Evolutionary conservation across 2,113 vertebrate species (phyloP).

Genomic region (Nicator chloris): DNA sequence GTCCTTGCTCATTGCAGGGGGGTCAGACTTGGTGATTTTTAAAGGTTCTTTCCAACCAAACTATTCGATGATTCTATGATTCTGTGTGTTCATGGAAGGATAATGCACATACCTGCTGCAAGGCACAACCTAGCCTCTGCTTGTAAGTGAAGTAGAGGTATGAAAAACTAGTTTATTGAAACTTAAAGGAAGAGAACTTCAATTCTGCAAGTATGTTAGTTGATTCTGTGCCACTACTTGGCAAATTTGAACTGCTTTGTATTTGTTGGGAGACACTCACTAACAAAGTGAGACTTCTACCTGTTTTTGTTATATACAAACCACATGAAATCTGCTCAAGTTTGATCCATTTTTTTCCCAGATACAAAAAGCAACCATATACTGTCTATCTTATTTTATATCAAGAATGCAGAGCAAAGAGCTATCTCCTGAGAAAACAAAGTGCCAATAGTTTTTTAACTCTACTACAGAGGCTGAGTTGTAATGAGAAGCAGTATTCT

Average conservation of each 20-base stretch:
- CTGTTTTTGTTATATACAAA: background rate
- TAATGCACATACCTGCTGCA: background rate
- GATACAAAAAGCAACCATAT: background rate
- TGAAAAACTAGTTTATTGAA: background rate
- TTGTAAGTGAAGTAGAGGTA: background rate
- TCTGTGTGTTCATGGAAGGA: background rate
- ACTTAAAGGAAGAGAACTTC: background rate
- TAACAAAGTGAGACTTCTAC: background rate
- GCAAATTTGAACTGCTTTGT: background rate
- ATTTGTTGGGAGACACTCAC: background rate
- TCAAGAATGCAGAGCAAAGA: background rate
- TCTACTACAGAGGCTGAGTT: background rate
- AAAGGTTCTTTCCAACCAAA: background rate
- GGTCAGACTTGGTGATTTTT: background rate
- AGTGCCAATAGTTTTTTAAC: background rate
- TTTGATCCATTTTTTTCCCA: background rate
- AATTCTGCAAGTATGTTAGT: background rate
- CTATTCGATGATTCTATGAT: background rate
- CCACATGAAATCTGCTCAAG: background rate
- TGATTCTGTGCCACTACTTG: background rate
- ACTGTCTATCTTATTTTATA: background rate
- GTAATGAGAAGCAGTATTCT: background rate
- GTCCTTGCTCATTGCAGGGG: rapidly evolving
- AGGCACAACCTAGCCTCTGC: background rate
- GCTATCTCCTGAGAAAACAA: background rate